Evolutionary conservation across 2,888 invertebrate genomes (phyloP).

Genomic region (Isotomurus palustris): DNA sequence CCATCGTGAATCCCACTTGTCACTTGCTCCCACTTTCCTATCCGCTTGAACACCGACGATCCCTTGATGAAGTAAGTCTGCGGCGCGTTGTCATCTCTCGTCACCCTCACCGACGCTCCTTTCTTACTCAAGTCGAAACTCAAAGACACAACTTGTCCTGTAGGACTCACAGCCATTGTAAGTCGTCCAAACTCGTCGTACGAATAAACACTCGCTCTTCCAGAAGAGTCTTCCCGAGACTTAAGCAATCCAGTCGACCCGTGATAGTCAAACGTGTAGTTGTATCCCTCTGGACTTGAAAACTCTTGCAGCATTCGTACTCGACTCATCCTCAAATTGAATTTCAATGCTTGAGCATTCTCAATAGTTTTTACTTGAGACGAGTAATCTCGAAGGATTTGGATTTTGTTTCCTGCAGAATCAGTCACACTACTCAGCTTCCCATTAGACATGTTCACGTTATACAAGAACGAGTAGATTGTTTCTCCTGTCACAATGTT

Average conservation of each 20-base stretch:
- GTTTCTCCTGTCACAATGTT: conserved; percentile 93
- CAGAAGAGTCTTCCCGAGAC: conserved; percentile 82
- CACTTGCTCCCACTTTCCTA: conserved; percentile 73
- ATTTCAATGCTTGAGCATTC: conserved; percentile 88
- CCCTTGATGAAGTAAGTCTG: conserved; percentile 82
- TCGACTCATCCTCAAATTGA: conserved; percentile 81
- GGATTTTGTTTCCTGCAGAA: conserved; percentile 65
- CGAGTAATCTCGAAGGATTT: conserved; percentile 52
- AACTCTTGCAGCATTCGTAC: conserved; percentile 87
- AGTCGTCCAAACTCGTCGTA: conserved; percentile 92
- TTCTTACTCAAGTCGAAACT: conserved; percentile 85
- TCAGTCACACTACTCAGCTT: conserved; percentile 90
- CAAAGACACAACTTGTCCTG: conserved; percentile 84
- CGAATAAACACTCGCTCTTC: conserved; percentile 85
- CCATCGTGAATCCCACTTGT: conserved; percentile 77
- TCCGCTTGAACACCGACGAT: conserved; percentile 73
- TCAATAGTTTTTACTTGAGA: conserved; percentile 81
- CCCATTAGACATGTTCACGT: conserved; percentile 93
- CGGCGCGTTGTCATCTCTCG: conserved; percentile 75
- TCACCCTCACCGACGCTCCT: conserved; percentile 80
- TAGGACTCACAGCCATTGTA: conserved; percentile 86
- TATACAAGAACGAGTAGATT: conserved; percentile 89
- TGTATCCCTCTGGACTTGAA: conserved; percentile 87
- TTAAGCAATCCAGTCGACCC: conserved; percentile 82
- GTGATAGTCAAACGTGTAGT: conserved; percentile 89